phyloP scores from a whole-genome alignment of 2,888 invertebrate genomes.

The Sicus ferrugineus region DNA sequence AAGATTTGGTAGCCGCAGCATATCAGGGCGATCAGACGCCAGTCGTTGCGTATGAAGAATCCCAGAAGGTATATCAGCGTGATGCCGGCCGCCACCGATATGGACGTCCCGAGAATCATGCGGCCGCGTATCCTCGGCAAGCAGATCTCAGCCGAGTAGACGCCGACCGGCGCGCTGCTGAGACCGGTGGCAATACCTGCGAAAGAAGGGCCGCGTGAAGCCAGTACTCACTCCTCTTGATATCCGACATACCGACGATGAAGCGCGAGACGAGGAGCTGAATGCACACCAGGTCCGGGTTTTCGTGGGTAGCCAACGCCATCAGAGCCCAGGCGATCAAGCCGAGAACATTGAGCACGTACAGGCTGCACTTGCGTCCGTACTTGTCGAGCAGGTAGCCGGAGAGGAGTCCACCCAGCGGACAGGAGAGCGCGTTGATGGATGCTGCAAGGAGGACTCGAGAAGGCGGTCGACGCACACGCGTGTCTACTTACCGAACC shows the following conservation, averaged over 20 bases:
- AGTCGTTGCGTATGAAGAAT: conserved; percentile 61
- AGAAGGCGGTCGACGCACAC: too few relatives aligned
- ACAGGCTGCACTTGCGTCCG: conserved; percentile 59
- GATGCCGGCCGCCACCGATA: conserved; percentile 73
- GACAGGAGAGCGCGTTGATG: conserved; percentile 58
- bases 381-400: conserved; percentile 58
- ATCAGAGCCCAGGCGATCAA: conserved; percentile 59
- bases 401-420: conserved; percentile 60
- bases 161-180: conserved; percentile 60
- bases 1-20: conserved; percentile 57
- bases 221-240: not conserved
- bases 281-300: conserved; percentile 48
- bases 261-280: conserved; percentile 60
- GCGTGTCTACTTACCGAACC: conserved; percentile 56
- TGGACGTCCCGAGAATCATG: conserved; percentile 70
- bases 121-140: conserved; percentile 71
- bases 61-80: conserved; percentile 72
- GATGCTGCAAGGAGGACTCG: conserved; percentile 53
- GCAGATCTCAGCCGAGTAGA: conserved; percentile 64
- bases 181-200: conserved; percentile 59
- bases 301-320: conserved; percentile 52
- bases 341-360: conserved; percentile 56
- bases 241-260: conserved; percentile 51
- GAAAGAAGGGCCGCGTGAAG: not conserved
- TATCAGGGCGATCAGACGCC: conserved; percentile 58